These are phyloP conservation scores for Typhlichthys subterraneus DNA, from an alignment of 2,797 vertebrate genomes.

Conservation along the genomic window DNA sequence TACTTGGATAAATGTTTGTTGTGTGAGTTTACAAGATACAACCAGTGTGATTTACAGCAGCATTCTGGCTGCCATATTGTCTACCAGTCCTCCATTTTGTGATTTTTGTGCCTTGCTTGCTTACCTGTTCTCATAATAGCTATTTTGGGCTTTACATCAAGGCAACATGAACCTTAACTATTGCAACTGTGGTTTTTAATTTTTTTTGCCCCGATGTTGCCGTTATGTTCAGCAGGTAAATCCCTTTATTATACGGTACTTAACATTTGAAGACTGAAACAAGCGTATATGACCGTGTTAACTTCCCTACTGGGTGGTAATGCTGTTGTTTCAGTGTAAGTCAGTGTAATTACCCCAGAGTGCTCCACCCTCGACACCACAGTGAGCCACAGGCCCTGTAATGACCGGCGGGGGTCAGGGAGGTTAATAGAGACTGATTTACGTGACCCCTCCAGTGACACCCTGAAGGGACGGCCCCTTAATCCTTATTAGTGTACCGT, in stretches of 20 bases:
- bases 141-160: background rate
- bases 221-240: background rate
- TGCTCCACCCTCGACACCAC: background rate
- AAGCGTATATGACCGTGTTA: too few relatives aligned
- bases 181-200: background rate
- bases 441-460: conserved; percentile 75
- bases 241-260: too few relatives aligned
- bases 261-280: too few relatives aligned
- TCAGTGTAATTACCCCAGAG: background rate
- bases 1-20: background rate
- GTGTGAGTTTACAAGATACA: conserved; percentile 17
- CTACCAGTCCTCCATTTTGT: conserved; percentile 83
- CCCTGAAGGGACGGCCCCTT: conserved; percentile 89
- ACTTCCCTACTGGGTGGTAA: too few relatives aligned
- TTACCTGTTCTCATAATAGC: conserved; percentile 31
- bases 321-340: background rate
- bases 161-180: background rate
- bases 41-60: conserved; percentile 45
- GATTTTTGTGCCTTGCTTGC: conserved; percentile 53
- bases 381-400: conserved; percentile 63
- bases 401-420: conserved; percentile 70
- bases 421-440: conserved; percentile 81
- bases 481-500: conserved; percentile 97
- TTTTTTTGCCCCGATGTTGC: background rate
- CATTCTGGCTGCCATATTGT: conserved; percentile 75